These are phyloP conservation scores for Oscheius myriophilus DNA, from an alignment of 2,888 invertebrate genomes.

Conservation along the genomic window DNA sequence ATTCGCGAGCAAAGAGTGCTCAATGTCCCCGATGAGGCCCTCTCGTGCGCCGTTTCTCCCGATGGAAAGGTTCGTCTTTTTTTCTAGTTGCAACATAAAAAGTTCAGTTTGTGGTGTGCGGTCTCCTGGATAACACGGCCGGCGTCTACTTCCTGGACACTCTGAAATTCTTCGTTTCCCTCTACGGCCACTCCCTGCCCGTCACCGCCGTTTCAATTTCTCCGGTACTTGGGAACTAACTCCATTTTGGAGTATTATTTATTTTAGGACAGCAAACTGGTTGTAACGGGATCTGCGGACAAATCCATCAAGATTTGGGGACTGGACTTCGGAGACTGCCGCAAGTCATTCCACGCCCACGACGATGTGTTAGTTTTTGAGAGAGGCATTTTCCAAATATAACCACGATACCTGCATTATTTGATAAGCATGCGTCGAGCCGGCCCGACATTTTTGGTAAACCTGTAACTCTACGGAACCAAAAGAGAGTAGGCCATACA, in stretches of 20 bases:
- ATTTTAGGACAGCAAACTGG: conserved; percentile 76
- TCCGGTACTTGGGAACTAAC: conserved; percentile 39
- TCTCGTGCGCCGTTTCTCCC: conserved; percentile 79
- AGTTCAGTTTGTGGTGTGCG: conserved; percentile 82
- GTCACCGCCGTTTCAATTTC: conserved; percentile 92
- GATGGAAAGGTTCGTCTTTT: conserved; percentile 53
- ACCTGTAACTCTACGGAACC: too few species aligned
- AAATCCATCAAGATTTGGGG: conserved; percentile 97
- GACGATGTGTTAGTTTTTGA: conserved; percentile 79
- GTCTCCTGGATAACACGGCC: conserved; percentile 90
- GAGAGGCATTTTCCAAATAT: too few species aligned
- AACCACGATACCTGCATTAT: too few species aligned
- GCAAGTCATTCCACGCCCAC: conserved; percentile 91
- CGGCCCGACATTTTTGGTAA: too few species aligned
- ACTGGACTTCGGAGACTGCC: conserved; percentile 97
- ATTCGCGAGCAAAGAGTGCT: conserved; percentile 82
- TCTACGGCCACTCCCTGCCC: conserved; percentile 95
- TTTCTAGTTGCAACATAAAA: background rate
- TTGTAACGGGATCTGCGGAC: conserved; percentile 94
- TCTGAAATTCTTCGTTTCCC: conserved; percentile 91
- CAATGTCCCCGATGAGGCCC: conserved; percentile 86
- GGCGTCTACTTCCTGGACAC: conserved; percentile 93
- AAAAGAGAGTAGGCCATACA: too few species aligned
- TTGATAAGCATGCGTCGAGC: too few species aligned
- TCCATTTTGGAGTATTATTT: conserved; percentile 2